A percentile compares a stretch with the other conserved stretches of the same genome.
These are phyloP conservation scores for Noctua pronuba DNA, from an alignment of 2,888 invertebrate species.

Conservation along the genomic window DNA sequence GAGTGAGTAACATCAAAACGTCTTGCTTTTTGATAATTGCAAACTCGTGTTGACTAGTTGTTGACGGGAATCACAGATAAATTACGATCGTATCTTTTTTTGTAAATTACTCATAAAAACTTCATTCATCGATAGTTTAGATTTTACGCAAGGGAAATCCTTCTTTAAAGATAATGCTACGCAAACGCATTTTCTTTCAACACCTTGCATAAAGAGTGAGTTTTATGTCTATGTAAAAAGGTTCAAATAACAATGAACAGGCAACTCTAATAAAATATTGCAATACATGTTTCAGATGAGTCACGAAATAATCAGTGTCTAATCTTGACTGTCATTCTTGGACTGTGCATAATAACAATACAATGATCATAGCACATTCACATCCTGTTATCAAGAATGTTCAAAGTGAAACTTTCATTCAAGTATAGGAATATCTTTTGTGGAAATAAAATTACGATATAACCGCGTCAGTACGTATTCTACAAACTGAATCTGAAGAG, in stretches of 20 bases:
- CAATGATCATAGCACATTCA: constrained; percentile 15
- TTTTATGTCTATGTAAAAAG: constrained; percentile 4
- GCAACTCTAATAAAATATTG: background rate
- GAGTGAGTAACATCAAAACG: background rate
- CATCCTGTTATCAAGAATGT: constrained; percentile 7
- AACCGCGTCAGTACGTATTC: constrained; percentile 10
- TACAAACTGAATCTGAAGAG: constrained; percentile 1
- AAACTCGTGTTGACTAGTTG: background rate
- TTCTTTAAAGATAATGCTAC: constrained; percentile 22
- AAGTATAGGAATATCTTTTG: constrained; percentile 1
- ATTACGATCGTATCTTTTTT: background rate
- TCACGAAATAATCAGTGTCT: constrained; percentile 31
- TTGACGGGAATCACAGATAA: background rate
- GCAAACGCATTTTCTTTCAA: constrained; percentile 5
- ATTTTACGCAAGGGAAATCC: constrained; percentile 26
- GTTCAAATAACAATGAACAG: constrained; percentile 30
- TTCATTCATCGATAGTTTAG: constrained; percentile 9
- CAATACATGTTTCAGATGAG: constrained; percentile 12
- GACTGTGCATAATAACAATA: background rate
- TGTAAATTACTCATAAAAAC: constrained; percentile 2
- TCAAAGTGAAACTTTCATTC: background rate
- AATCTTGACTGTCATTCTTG: constrained; percentile 25
- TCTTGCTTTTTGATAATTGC: background rate
- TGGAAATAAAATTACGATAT: constrained; percentile 11
- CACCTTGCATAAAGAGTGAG: background rate